Evolutionary conservation across 2,888 invertebrate genomes (phyloP).

Genomic region (Dasypolia templi): DNA sequence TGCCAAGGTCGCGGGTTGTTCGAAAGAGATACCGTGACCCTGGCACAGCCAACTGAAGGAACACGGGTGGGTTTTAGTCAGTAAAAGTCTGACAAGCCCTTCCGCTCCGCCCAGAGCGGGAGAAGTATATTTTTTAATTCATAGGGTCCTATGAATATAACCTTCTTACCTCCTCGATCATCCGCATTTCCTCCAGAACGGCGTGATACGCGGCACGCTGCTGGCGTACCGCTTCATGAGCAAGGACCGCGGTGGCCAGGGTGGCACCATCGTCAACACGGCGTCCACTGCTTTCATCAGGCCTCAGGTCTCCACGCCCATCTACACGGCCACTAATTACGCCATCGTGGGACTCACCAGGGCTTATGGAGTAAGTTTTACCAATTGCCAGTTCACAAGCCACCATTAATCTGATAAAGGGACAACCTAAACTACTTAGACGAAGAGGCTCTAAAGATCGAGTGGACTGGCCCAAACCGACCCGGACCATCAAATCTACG

Average conservation of each 20-base stretch:
- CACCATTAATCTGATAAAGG: too few species aligned
- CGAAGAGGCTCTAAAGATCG: neutral
- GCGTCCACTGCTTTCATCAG: slow-evolving; percentile 93
- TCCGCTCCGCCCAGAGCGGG: too few species aligned
- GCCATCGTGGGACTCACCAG: slow-evolving; percentile 94
- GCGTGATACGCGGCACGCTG: slow-evolving; percentile 93
- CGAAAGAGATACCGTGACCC: too few species aligned
- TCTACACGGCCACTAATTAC: slow-evolving; percentile 94
- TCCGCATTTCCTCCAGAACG: slow-evolving; percentile 90
- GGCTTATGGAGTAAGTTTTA: slow-evolving; percentile 92
- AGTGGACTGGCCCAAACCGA: too few species aligned
- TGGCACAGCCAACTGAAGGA: too few species aligned
- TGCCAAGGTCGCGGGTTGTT: too few species aligned
- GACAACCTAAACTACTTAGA: too few species aligned
- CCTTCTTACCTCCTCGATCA: slow-evolving; percentile 4
- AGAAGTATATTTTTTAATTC: too few species aligned
- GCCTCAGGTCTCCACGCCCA: slow-evolving; percentile 93
- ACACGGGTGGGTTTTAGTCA: too few species aligned
- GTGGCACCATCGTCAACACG: slow-evolving; percentile 94
- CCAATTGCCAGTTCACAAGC: neutral
- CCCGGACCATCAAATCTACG: too few species aligned
- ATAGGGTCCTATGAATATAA: too few species aligned
- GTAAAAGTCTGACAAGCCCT: too few species aligned
- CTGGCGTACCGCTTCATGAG: slow-evolving; percentile 94
- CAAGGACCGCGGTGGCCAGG: slow-evolving; percentile 93